These are phyloP conservation scores for Australoheros scitulus DNA, from an alignment of 2,113 vertebrate genomes.

Conservation along the genomic window DNA sequence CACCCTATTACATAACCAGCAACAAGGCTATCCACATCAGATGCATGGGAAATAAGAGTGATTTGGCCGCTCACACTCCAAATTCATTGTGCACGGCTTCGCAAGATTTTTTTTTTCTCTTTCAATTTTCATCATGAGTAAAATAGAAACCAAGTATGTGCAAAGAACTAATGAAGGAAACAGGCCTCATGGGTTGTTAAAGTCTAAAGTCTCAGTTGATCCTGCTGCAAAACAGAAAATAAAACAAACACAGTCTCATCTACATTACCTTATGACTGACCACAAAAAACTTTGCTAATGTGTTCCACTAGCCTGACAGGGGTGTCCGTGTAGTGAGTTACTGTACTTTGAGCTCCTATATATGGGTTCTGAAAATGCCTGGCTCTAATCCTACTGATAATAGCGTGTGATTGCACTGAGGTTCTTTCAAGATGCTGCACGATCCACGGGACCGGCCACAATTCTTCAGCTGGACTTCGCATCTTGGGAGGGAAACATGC, in stretches of 20 bases:
- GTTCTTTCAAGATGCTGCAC: not conserved
- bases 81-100: slow-evolving; percentile 1
- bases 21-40: not conserved
- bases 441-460: not conserved
- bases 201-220: not conserved
- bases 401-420: not conserved
- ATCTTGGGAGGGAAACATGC: not conserved
- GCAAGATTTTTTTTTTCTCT: not conserved
- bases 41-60: slow-evolving; percentile 13
- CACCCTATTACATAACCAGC: slow-evolving; percentile 59
- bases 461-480: not conserved
- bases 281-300: not conserved
- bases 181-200: not conserved
- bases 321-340: not conserved
- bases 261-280: not conserved
- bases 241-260: not conserved
- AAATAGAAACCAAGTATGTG: not conserved
- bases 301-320: not conserved
- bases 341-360: not conserved
- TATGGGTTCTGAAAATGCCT: not conserved
- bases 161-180: not conserved
- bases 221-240: not conserved
- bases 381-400: not conserved
- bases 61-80: not conserved
- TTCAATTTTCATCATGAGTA: not conserved